Evolutionary conservation across 2,888 invertebrate species (phyloP).

Genomic region (Nemotelus nigrinus): DNA sequence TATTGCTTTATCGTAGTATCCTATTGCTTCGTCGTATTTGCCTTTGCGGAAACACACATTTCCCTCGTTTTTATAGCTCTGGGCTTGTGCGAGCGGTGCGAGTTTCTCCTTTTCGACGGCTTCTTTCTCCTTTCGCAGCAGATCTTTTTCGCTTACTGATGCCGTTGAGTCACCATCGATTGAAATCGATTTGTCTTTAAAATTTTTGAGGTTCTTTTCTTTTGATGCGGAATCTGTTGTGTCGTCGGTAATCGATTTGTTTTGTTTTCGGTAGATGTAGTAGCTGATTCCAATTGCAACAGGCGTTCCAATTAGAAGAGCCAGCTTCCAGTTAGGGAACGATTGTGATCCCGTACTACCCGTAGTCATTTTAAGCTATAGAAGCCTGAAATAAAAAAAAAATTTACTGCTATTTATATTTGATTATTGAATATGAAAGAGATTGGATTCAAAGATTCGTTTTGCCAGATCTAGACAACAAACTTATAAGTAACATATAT

Average conservation of each 20-base stretch:
- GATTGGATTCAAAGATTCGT: not conserved
- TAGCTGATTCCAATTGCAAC: slow-evolving; percentile 84
- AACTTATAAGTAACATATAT: too few relatives aligned
- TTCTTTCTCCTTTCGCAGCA: slow-evolving; percentile 45
- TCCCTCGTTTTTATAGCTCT: slow-evolving; percentile 85
- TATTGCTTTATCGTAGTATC: slow-evolving; percentile 91
- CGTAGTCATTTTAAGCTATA: slow-evolving; percentile 39
- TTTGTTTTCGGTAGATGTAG: slow-evolving; percentile 64
- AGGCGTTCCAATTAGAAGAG: slow-evolving; percentile 83
- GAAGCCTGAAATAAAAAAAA: slow-evolving; percentile 7
- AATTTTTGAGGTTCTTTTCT: slow-evolving; percentile 68
- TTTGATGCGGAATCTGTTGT: slow-evolving; percentile 64
- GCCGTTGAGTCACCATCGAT: slow-evolving; percentile 65
- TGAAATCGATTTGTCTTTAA: slow-evolving; percentile 70
- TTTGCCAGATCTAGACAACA: too few relatives aligned
- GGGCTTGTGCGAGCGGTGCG: slow-evolving; percentile 78
- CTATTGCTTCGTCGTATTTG: slow-evolving; percentile 91
- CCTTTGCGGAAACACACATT: slow-evolving; percentile 86
- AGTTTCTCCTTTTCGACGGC: slow-evolving; percentile 58
- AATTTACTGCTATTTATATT: not conserved
- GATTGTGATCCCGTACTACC: slow-evolving; percentile 67
- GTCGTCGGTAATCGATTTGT: slow-evolving; percentile 51
- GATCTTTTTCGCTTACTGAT: slow-evolving; percentile 67
- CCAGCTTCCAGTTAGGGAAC: slow-evolving; percentile 87
- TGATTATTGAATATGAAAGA: not conserved